Conservation (phyloP, 2,113 vertebrate species). For the Petromus typicus region DNA sequence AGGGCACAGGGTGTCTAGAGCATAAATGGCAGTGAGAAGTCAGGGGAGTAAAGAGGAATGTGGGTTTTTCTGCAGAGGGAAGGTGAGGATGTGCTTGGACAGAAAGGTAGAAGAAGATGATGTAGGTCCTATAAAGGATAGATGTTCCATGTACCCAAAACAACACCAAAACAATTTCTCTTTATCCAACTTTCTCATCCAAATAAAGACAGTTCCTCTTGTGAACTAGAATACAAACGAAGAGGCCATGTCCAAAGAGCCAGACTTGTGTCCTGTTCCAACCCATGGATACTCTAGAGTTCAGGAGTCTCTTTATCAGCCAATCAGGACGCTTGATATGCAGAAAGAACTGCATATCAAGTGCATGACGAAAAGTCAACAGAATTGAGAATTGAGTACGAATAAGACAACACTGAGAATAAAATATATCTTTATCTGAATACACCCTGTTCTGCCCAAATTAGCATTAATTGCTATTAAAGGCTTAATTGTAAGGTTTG, state of each 20-base stretch:
- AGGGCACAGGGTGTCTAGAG: neutral
- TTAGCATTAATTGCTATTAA: slow-evolving; percentile 23
- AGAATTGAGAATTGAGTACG: neutral
- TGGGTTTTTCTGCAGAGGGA: neutral
- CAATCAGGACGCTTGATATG: neutral
- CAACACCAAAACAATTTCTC: neutral
- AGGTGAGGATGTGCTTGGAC: neutral
- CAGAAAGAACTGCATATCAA: neutral
- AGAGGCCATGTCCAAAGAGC: neutral
- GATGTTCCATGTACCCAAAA: neutral
- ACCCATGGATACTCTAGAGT: neutral
- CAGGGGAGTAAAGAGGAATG: neutral
- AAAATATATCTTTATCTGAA: slow-evolving; percentile 38
- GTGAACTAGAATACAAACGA: slow-evolving; percentile 6
- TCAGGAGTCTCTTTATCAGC: neutral
- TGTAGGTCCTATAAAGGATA: neutral
- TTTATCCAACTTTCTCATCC: neutral
- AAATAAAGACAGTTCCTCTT: neutral
- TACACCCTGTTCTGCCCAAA: neutral
- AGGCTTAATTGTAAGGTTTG: neutral
- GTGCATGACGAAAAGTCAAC: neutral
- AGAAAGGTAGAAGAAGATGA: neutral
- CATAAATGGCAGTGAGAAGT: neutral
- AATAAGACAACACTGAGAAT: slow-evolving; percentile 34
- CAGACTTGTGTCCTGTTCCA: neutral